These are phyloP conservation scores for Aplysina aerophoba DNA, from an alignment of 37 sponge, comb jelly and placozoan species.

Conservation along the genomic window DNA sequence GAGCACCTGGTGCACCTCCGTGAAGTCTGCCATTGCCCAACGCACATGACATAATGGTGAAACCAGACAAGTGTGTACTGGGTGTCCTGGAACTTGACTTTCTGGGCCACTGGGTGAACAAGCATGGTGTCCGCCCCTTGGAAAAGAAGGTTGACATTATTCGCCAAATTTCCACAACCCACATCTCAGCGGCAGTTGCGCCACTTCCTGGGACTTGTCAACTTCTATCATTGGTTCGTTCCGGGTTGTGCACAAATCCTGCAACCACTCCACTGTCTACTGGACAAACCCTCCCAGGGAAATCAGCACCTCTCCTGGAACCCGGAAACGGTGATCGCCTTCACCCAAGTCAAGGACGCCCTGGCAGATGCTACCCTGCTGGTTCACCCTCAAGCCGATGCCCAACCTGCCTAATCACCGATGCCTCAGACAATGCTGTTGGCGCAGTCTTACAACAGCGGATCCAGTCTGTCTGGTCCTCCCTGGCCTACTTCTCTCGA, in stretches of 20 bases:
- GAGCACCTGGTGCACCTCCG: conserved; percentile 41
- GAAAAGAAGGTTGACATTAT: conserved; percentile 49
- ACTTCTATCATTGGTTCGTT: conserved; percentile 39
- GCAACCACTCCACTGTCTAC: conserved; percentile 44
- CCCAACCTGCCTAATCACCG: conserved; percentile 62
- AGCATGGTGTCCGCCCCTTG: conserved; percentile 34
- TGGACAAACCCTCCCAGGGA: not conserved
- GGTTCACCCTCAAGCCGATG: conserved; percentile 46
- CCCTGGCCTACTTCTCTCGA: conserved; percentile 24
- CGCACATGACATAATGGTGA: conserved; percentile 37
- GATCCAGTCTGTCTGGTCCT: conserved; percentile 16
- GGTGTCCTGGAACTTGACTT: conserved; percentile 15
- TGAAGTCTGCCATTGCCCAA: too few relatives aligned
- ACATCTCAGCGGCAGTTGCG: conserved; percentile 36
- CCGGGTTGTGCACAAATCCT: conserved; percentile 29
- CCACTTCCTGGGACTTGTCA: conserved; percentile 47
- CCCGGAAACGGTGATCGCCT: conserved; percentile 8
- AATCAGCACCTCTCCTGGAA: conserved; percentile 39
- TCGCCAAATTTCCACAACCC: conserved; percentile 59
- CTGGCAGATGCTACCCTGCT: conserved; percentile 46
- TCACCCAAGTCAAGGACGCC: conserved; percentile 43
- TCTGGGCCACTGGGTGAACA: conserved; percentile 16
- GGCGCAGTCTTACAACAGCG: conserved; percentile 64
- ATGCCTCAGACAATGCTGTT: conserved; percentile 62
- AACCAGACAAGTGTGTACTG: conserved; percentile 50